These are phyloP conservation scores for Tetrapedia diversipes DNA, from an alignment of 2,888 invertebrate genomes.

Conservation along the genomic window DNA sequence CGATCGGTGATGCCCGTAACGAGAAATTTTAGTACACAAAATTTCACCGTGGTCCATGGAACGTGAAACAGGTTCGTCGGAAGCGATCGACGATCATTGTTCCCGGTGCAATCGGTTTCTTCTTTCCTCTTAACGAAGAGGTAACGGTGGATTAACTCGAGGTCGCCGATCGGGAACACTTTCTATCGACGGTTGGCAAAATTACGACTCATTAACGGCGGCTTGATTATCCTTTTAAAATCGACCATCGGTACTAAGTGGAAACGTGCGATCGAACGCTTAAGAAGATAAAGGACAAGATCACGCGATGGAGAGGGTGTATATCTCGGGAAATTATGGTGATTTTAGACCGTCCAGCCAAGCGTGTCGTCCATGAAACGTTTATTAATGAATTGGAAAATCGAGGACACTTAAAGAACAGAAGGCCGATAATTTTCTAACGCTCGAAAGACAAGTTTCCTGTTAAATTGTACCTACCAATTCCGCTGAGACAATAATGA, in stretches of 20 bases:
- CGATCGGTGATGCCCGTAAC: background rate
- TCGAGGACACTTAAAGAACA: background rate
- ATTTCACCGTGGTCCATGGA: constrained; percentile 18
- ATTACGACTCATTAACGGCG: constrained; percentile 46
- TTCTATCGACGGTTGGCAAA: constrained; percentile 51
- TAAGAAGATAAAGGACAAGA: background rate
- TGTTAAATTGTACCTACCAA: no score
- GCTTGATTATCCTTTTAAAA: constrained; percentile 29
- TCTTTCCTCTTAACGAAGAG: constrained; percentile 27
- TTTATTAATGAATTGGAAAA: background rate
- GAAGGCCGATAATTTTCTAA: background rate
- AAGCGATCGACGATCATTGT: constrained; percentile 22
- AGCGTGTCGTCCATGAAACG: background rate
- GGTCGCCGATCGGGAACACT: constrained; percentile 56
- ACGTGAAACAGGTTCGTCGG: constrained; percentile 8
- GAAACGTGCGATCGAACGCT: background rate
- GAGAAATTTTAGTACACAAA: background rate
- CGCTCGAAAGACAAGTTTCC: background rate
- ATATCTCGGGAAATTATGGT: background rate
- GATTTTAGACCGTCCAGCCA: background rate
- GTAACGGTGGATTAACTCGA: constrained; percentile 58
- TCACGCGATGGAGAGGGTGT: background rate
- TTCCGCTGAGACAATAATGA: background rate
- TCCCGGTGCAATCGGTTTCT: constrained; percentile 16
- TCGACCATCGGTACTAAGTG: background rate